Percentiles rank a stretch among this genome's conserved stretches.
These are phyloP conservation scores for Iguana delicatissima DNA, from an alignment of 2,797 vertebrate species.

Conservation along the genomic window DNA sequence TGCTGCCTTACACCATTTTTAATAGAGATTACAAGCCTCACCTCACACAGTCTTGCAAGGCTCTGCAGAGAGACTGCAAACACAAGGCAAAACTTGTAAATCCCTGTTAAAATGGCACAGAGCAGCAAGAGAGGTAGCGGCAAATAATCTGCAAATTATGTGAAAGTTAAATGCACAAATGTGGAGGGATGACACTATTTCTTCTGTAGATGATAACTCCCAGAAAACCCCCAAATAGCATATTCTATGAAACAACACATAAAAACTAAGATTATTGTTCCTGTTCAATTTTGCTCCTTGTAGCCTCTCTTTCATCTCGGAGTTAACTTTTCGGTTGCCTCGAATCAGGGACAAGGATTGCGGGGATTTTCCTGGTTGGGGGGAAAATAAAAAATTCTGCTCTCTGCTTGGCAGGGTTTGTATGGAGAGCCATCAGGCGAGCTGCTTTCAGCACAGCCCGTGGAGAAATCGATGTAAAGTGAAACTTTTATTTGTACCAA, in stretches of 20 bases:
- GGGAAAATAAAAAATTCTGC: not conserved
- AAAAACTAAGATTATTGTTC: not conserved
- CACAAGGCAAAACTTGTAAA: no score
- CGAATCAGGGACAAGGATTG: constrained; percentile 7
- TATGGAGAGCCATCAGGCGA: not conserved
- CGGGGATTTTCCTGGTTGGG: not conserved
- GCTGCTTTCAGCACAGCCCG: not conserved
- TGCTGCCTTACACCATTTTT: no score
- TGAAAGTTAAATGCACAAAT: no score
- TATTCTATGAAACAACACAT: not conserved
- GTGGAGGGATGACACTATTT: no score
- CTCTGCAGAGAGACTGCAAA: no score
- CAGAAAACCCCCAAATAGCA: not conserved
- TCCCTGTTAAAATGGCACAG: no score
- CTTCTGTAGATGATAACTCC: no score
- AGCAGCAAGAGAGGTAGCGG: no score
- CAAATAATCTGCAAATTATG: no score
- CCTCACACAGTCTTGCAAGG: no score
- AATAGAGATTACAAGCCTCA: no score
- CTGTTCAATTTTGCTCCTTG: not conserved
- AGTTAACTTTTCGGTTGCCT: not conserved
- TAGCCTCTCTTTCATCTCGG: not conserved
- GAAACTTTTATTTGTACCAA: constrained; percentile 35
- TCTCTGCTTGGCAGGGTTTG: not conserved
- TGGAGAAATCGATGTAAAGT: constrained; percentile 18